Evolutionary conservation across 1,140 invertebrate species (phyloP).

Genomic region (Microplitis mediator): DNA sequence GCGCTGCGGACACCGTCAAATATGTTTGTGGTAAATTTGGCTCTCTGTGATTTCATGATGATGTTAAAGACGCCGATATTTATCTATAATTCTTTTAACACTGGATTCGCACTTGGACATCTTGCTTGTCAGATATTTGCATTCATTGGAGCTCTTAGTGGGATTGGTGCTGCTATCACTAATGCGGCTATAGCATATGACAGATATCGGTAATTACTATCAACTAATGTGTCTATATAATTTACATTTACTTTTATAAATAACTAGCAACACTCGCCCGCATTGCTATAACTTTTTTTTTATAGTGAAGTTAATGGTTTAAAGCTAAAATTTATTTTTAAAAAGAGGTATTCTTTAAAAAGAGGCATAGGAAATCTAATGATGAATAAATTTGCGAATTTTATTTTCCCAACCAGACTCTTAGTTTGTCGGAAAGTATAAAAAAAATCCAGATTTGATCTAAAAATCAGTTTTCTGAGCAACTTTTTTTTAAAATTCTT

Average conservation of each 20-base stretch:
- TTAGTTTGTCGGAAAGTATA: too few species aligned
- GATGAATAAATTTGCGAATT: too few species aligned
- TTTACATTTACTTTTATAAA: slow-evolving; percentile 1
- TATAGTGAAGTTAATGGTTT: too few species aligned
- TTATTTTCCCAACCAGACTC: too few species aligned
- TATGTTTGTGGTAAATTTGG: slow-evolving; percentile 86
- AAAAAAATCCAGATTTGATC: too few species aligned
- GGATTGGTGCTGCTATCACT: slow-evolving; percentile 79
- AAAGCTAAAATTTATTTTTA: too few species aligned
- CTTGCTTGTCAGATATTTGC: slow-evolving; percentile 80
- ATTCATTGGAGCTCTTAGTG: slow-evolving; percentile 76
- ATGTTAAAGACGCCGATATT: slow-evolving; percentile 86
- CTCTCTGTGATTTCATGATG: slow-evolving; percentile 86
- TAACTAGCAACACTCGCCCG: neutral
- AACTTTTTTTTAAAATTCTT: too few species aligned
- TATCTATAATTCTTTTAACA: slow-evolving; percentile 83
- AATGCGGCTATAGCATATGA: slow-evolving; percentile 80
- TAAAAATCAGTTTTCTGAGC: too few species aligned
- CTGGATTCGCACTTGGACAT: slow-evolving; percentile 75
- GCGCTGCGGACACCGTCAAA: slow-evolving; percentile 86
- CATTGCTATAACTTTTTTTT: too few species aligned
- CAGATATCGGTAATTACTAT: slow-evolving; percentile 65
- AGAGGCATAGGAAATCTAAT: too few species aligned
- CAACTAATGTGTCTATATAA: too few species aligned
- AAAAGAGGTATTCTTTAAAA: too few species aligned